A percentile compares a stretch with the other conserved stretches of the same genome.
Conservation (phyloP, 2,888 invertebrate species). For the Parnassius orleans region DNA sequence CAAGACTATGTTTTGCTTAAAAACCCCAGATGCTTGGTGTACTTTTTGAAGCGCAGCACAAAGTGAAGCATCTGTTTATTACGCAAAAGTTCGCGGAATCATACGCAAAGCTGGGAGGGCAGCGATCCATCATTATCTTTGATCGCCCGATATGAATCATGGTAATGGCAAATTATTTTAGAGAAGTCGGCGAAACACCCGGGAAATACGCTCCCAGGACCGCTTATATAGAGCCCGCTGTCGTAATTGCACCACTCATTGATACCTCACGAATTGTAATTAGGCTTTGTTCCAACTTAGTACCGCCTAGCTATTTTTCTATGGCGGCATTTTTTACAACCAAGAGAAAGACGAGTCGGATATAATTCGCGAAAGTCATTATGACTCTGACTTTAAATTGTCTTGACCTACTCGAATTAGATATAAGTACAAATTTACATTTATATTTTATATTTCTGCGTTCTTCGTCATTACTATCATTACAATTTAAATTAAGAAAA, state of each 20-base stretch:
- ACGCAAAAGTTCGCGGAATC: conserved; percentile 40
- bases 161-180: conserved; percentile 77
- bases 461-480: conserved; percentile 3
- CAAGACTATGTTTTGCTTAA: no score
- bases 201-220: conserved; percentile 67
- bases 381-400: conserved; percentile 10
- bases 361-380: conserved; percentile 25
- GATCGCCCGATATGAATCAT: conserved; percentile 76
- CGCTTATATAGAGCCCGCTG: conserved; percentile 68
- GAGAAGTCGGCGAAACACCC: conserved; percentile 70
- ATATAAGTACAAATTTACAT: conserved; percentile 15
- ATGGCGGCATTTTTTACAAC: conserved; percentile 60
- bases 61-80: conserved; percentile 46
- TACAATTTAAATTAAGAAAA: conserved; percentile 19
- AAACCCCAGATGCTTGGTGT: no score
- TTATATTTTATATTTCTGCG: not conserved
- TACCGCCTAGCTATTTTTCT: conserved; percentile 53
- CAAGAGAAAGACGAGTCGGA: conserved; percentile 58
- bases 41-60: not conserved
- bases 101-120: conserved; percentile 58
- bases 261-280: conserved; percentile 76
- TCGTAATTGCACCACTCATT: conserved; percentile 75
- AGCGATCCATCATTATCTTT: conserved; percentile 63
- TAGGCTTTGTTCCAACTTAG: conserved; percentile 70
- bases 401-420: conserved; percentile 13